Conservation (phyloP, 2,888 invertebrate genomes). For the Octonoba sinensis region DNA sequence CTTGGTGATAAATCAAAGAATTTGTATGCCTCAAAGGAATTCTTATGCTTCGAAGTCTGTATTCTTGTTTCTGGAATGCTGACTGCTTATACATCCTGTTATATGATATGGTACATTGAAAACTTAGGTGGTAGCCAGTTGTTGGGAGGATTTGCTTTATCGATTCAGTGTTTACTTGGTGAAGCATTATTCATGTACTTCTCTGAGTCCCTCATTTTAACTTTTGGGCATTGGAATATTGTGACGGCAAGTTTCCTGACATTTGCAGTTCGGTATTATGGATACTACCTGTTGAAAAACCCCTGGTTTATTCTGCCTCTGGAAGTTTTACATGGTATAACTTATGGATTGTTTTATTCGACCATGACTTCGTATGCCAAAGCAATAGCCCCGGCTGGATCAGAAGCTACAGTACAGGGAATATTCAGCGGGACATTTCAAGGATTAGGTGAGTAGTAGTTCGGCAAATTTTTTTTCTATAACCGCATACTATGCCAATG, state of each 20-base stretch:
- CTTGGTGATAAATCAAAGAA: neutral
- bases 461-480: neutral
- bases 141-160: slow-evolving; percentile 57
- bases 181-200: slow-evolving; percentile 68
- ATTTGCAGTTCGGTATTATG: slow-evolving; percentile 83
- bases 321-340: slow-evolving; percentile 88
- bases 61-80: slow-evolving; percentile 50
- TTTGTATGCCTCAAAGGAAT: slow-evolving; percentile 24
- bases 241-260: slow-evolving; percentile 86
- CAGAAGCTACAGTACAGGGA: slow-evolving; percentile 85
- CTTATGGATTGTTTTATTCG: slow-evolving; percentile 86
- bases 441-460: slow-evolving; percentile 77
- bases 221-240: slow-evolving; percentile 84
- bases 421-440: slow-evolving; percentile 88
- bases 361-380: slow-evolving; percentile 55
- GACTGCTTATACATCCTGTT: slow-evolving; percentile 62
- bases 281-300: slow-evolving; percentile 84
- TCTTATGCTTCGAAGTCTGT: slow-evolving; percentile 9
- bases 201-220: slow-evolving; percentile 80
- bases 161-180: slow-evolving; percentile 60
- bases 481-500: too few relatives aligned
- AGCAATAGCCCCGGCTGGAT: slow-evolving; percentile 21
- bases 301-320: slow-evolving; percentile 88
- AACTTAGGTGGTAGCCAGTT: slow-evolving; percentile 42
- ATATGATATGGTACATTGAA: slow-evolving; percentile 57